These are phyloP conservation scores for Halocaridina rubra DNA, from an alignment of 2,888 invertebrate genomes.

Conservation along the genomic window DNA sequence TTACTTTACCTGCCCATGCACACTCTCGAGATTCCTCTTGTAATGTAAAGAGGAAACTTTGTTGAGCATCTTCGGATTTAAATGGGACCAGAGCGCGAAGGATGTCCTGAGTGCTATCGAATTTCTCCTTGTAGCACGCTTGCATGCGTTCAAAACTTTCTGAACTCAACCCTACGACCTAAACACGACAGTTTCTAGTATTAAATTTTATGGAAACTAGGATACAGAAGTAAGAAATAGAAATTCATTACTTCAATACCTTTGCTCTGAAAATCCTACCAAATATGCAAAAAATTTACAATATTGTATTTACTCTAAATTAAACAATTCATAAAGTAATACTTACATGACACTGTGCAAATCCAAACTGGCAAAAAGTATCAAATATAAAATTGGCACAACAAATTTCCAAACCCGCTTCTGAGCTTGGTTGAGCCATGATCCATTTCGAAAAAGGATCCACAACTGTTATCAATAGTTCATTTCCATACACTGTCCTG, in stretches of 20 bases:
- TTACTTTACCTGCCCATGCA: slow-evolving; percentile 64
- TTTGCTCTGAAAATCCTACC: too few species aligned
- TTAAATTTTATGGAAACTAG: too few species aligned
- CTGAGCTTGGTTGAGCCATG: slow-evolving; percentile 63
- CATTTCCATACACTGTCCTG: slow-evolving; percentile 63
- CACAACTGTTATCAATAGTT: slow-evolving; percentile 64
- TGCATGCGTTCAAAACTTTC: slow-evolving; percentile 61
- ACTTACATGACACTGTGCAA: slow-evolving; percentile 64
- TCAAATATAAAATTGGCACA: slow-evolving; percentile 65
- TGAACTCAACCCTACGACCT: slow-evolving; percentile 57
- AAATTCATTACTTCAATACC: too few species aligned
- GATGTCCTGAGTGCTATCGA: slow-evolving; percentile 49
- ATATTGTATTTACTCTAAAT: too few species aligned
- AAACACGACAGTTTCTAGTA: too few species aligned
- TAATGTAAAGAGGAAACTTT: slow-evolving; percentile 62
- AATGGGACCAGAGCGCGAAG: slow-evolving; percentile 50
- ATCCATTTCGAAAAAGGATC: slow-evolving; percentile 65
- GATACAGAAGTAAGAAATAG: too few species aligned
- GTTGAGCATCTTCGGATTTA: slow-evolving; percentile 57
- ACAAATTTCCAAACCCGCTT: slow-evolving; percentile 51
- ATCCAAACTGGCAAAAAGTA: slow-evolving; percentile 65
- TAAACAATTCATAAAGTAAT: too few species aligned
- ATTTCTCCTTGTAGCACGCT: slow-evolving; percentile 57
- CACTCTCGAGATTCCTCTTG: slow-evolving; percentile 61
- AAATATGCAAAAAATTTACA: too few species aligned